Evolutionary conservation across 2,113 vertebrate species (phyloP), one percentile per base, ranked within the genome.

Genomic region (Zosterops lateralis): DNA sequence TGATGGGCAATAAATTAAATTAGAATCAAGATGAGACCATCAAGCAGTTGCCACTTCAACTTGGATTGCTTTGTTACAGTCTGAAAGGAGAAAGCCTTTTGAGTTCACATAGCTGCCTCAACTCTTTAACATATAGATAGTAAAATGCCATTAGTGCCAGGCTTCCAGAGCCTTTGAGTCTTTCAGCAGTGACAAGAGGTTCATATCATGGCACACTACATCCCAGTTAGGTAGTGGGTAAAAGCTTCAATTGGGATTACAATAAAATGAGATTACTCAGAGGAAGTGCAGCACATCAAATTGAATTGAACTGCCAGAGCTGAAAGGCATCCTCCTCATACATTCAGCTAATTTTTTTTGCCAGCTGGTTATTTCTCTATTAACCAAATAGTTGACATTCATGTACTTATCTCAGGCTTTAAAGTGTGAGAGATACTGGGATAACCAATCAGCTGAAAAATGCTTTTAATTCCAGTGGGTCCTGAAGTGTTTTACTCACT

Each of bases 81-180:
- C 84, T 97, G 93, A 97, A 97, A 95, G 89, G 95, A 53, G 89
- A 95, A 94, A 97, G 72, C 79, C 93, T 96, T 96, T 94, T 95
- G 94, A 97, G 96, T 96, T 96, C 95, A 81, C 90, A 29, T 77
- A 92, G 93, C 91, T 96, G 78, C 95, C 92, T 95, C 90, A 84
- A 96, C 82, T 96, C 93, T 96, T 96, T 93, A 96, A 95, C 95
- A 97, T 95, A 95, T 57, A 95, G 93, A 97, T 95, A 96, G 95
- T 96, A 84, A 97, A 97, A 96, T 95, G 91, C 91, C 87, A 86
- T 97, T 95, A 97, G 87, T 95, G 90, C 94, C 82, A 95, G 89
- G 75, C 90, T 97, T 95, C 95, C 84, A 87, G 95, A 93, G 93
- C 91, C 76, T 95, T 95, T 94, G 94, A 97, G 93, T 95, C 93